Conservation (phyloP, 2,797 vertebrate genomes). For the Lerista edwardsae region DNA sequence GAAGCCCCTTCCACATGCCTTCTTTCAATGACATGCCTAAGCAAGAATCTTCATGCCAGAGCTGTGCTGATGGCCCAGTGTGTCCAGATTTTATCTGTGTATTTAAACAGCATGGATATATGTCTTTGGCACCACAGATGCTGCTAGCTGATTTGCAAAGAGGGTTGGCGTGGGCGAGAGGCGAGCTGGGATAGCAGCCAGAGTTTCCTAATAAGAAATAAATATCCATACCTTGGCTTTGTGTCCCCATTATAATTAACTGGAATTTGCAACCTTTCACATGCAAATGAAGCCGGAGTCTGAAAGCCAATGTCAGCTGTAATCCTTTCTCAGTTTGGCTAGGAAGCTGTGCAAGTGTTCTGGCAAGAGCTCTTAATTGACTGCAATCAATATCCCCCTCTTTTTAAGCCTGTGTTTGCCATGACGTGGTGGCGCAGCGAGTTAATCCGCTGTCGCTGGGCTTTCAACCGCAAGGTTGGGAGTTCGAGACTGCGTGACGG, state of each 20-base stretch:
- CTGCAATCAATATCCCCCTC: slow-evolving; percentile 43
- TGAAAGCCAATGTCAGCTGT: slow-evolving; percentile 35
- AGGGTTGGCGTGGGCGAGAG: background rate
- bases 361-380: slow-evolving; percentile 37
- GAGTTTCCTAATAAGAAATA: slow-evolving; percentile 50
- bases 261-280: slow-evolving; percentile 58
- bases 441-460: too few relatives aligned
- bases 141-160: slow-evolving; percentile 6
- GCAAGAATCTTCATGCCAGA: background rate
- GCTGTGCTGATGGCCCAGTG: slow-evolving; percentile 18
- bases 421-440: too few relatives aligned
- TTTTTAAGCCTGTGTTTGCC: slow-evolving; percentile 18
- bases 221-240: slow-evolving; percentile 47
- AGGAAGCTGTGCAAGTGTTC: slow-evolving; percentile 31
- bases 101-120: slow-evolving; percentile 36
- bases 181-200: background rate
- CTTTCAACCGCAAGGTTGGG: too few relatives aligned
- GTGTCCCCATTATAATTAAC: slow-evolving; percentile 59
- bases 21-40: background rate
- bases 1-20: background rate
- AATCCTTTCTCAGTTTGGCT: slow-evolving; percentile 49
- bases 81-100: slow-evolving; percentile 9
- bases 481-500: too few relatives aligned
- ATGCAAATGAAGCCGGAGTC: slow-evolving; percentile 59
- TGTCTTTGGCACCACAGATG: slow-evolving; percentile 19